Evolutionary conservation across 2,113 vertebrate genomes (phyloP).

Genomic region (Eulemur macaco): DNA sequence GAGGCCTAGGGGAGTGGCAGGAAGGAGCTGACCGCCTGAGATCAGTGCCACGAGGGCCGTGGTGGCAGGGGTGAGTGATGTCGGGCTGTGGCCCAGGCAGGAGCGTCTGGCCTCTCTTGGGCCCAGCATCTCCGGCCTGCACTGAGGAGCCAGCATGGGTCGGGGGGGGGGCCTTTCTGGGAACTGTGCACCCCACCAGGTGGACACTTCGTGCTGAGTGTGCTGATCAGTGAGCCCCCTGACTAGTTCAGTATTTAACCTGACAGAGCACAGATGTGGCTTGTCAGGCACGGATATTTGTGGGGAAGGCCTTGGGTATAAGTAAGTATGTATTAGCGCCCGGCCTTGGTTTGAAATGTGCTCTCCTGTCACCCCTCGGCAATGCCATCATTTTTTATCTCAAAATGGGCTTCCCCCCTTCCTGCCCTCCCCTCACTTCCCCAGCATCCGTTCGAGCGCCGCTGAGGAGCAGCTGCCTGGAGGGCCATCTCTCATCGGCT

Average conservation of each 20-base stretch:
- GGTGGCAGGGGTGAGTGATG: background rate
- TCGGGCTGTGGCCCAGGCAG: background rate
- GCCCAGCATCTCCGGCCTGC: background rate
- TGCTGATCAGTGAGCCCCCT: background rate
- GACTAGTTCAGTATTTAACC: background rate
- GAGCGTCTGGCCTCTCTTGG: background rate
- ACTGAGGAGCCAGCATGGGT: background rate
- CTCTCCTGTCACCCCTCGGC: background rate
- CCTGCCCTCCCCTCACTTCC: background rate
- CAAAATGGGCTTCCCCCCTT: background rate
- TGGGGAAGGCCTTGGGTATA: background rate
- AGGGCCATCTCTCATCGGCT: slow-evolving; percentile 76
- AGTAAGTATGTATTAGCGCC: background rate
- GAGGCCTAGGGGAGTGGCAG: background rate
- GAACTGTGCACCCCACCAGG: background rate
- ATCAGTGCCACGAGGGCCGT: background rate
- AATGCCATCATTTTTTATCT: slow-evolving; percentile 67
- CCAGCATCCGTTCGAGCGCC: slow-evolving; percentile 69
- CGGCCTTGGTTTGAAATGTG: background rate
- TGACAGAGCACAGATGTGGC: background rate
- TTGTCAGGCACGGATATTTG: background rate
- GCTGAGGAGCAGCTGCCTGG: slow-evolving; percentile 81
- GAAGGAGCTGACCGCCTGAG: background rate
- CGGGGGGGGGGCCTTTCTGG: background rate
- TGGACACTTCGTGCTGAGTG: background rate